A percentile compares a stretch with the other conserved stretches of the same genome.
Evolutionary conservation across 2,888 invertebrate genomes (phyloP).

Genomic region (Limnephilus marmoratus): DNA sequence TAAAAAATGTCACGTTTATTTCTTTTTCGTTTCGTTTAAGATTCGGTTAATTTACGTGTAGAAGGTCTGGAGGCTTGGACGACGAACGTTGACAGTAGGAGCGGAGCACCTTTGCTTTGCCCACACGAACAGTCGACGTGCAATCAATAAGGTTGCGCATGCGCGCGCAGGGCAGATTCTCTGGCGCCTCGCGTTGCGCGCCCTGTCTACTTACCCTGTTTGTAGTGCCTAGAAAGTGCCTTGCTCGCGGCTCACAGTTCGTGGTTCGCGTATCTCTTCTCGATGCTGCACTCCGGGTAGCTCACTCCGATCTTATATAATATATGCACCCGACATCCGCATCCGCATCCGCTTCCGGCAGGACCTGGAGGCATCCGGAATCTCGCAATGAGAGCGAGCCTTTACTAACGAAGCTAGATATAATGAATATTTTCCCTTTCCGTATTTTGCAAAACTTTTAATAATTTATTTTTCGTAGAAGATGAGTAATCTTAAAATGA

Average conservation of each 20-base stretch:
- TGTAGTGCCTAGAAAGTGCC: neutral
- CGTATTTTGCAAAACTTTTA: neutral
- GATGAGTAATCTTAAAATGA: neutral
- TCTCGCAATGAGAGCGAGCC: neutral
- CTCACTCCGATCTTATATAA: neutral
- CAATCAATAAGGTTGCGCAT: conserved; percentile 56
- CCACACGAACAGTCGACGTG: conserved; percentile 46
- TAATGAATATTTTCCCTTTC: neutral
- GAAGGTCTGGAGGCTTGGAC: conserved; percentile 33
- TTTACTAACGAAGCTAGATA: neutral
- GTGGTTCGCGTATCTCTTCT: neutral
- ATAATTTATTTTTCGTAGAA: neutral
- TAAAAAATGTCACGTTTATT: conserved; percentile 7
- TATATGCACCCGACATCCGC: conserved; percentile 3
- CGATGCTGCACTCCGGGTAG: neutral
- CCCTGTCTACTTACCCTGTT: neutral
- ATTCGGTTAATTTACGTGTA: neutral
- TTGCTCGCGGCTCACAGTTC: neutral
- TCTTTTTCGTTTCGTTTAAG: conserved; percentile 23
- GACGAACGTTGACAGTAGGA: conserved; percentile 50
- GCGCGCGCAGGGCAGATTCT: conserved; percentile 45
- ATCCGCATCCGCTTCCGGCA: neutral
- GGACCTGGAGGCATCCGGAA: neutral
- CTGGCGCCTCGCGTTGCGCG: conserved; percentile 8
- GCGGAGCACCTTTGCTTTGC: conserved; percentile 16